Base-by-base conservation (phyloP, 2,113 vertebrate genomes). In the Typhlomys cinereus region DNA sequence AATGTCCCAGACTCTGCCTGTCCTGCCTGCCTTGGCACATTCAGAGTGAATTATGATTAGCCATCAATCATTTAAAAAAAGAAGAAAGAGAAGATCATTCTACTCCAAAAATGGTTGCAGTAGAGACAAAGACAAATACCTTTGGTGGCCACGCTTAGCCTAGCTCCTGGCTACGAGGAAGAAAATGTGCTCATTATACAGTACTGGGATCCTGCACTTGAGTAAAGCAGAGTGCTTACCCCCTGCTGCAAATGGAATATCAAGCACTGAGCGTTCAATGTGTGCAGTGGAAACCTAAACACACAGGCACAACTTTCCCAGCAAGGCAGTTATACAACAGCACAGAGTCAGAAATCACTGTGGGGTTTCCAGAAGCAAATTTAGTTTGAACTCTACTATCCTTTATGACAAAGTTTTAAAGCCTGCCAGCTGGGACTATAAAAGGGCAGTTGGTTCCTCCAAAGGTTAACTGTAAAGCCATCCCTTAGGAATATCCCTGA, bases 331-430 rank as follows among this genome's bases (percentile, higher is more conserved):
- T 93, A 90, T 82, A 69, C 90, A 88, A 85, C 12, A 36, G 41
- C 70, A 34, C 50, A 21, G 15, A 79, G 64, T 82, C 66, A 81
- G 74, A 92, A 85, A 36, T 88, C 48, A 70, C 57, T 3, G 50
- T 87, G 54, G 80, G 25, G 44, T 88, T 81, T 95, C 88, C 39
- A 85, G 31, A 82, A 92, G 75, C 69, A 69, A 87, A 59, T 87
- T 69, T 66, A 52, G 41, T 89, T 89, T 87, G 18, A 66, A 66
- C 54, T 67, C 75, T 76, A 27, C 4, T 2, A 21, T 89, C 29
- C 46, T 90, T 75, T 66, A 79, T 84, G 75, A 62, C 81, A 70
- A 71, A 83, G 34, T 66, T 81, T 95, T 52, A 66, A 96, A 95
- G 67, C 54, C 25, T 52, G 64, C 48, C 71, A 41, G 5, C 5